phyloP scores from a whole-genome alignment of 2,797 vertebrate species.

The Falco peregrinus region DNA sequence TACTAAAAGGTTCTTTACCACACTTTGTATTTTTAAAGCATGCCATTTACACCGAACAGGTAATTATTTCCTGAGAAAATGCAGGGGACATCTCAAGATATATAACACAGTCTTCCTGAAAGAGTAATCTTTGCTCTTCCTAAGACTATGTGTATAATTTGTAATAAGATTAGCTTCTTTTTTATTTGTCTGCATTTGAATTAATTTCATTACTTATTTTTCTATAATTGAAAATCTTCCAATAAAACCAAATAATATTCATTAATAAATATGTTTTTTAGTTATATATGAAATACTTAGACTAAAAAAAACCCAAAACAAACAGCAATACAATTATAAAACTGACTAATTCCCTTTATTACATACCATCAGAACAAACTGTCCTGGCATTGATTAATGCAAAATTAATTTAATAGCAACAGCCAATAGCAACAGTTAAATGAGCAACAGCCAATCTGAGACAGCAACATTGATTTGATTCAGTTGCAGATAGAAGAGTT shows the following conservation, averaged over 20 bases:
- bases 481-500: neutral
- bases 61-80: neutral
- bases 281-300: neutral
- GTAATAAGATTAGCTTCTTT: neutral
- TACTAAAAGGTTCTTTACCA: neutral
- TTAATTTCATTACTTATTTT: neutral
- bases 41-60: neutral
- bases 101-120: neutral
- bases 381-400: neutral
- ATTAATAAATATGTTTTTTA: neutral
- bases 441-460: neutral
- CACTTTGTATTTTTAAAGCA: neutral
- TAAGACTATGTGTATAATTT: neutral
- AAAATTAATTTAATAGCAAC: neutral
- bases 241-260: neutral
- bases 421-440: too few relatives aligned
- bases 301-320: accelerated
- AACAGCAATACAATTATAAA: neutral
- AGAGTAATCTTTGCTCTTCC: neutral
- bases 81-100: neutral
- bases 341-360: neutral
- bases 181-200: neutral
- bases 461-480: neutral
- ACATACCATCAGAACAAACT: neutral
- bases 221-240: neutral